phyloP scores from a whole-genome alignment of 1,140 invertebrate species.

The Caerostris darwini region DNA sequence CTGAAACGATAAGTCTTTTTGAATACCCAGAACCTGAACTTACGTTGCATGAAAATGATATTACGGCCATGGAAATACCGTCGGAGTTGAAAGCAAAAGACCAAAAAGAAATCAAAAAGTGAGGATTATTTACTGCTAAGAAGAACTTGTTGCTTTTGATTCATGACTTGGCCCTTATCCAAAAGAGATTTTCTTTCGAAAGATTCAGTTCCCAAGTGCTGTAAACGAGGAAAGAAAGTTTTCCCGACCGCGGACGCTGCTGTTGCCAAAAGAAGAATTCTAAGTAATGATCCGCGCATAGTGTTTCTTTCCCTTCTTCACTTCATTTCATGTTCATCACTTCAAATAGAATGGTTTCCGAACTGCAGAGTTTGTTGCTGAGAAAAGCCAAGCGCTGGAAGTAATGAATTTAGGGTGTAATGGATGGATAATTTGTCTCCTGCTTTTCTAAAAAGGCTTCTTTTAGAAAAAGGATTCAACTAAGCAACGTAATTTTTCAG shows the following conservation, averaged over 20 bases:
- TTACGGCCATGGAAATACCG: background rate
- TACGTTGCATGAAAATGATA: background rate
- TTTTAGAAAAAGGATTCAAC: background rate
- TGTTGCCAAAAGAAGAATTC: slow-evolving; percentile 55
- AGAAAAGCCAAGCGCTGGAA: slow-evolving; percentile 1
- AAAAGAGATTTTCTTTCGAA: slow-evolving; percentile 41
- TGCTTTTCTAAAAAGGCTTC: background rate
- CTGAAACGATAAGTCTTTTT: background rate
- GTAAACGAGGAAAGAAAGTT: background rate
- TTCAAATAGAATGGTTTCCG: slow-evolving; percentile 46
- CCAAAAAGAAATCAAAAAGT: background rate
- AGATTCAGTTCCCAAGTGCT: background rate
- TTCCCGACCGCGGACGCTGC: background rate
- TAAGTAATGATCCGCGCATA: slow-evolving; percentile 45
- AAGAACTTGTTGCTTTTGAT: slow-evolving; percentile 60
- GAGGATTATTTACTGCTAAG: slow-evolving; percentile 23
- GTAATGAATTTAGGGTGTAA: slow-evolving; percentile 35
- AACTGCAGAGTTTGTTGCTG: slow-evolving; percentile 30
- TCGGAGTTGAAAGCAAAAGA: background rate
- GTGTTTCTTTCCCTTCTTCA: slow-evolving; percentile 45
- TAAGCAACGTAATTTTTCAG: background rate
- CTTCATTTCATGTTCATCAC: slow-evolving; percentile 52
- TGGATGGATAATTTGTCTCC: slow-evolving; percentile 49
- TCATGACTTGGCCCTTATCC: slow-evolving; percentile 54
- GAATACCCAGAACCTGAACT: background rate